Evolutionary conservation across 1,140 invertebrate genomes (phyloP).

Genomic region (Drosophila teissieri): DNA sequence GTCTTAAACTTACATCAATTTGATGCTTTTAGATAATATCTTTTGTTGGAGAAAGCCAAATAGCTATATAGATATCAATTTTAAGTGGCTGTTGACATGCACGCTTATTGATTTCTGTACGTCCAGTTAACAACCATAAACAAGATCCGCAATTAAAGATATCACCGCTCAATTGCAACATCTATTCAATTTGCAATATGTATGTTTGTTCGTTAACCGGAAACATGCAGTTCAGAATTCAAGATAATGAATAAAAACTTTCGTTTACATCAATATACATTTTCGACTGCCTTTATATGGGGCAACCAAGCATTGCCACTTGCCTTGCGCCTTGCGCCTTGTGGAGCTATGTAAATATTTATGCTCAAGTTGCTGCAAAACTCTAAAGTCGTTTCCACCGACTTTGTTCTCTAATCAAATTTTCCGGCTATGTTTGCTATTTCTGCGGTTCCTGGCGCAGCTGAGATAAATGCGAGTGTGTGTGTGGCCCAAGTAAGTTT

Average conservation of each 20-base stretch:
- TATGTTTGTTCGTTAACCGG: neutral
- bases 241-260: neutral
- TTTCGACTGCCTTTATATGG: neutral
- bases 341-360: conserved; percentile 35
- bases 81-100: too few species aligned
- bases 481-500: conserved; percentile 58
- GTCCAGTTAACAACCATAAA: neutral
- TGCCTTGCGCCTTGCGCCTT: conserved; percentile 9
- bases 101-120: neutral
- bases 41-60: neutral
- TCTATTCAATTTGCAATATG: neutral
- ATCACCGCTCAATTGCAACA: neutral
- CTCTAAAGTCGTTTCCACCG: conserved; percentile 53
- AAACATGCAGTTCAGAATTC: neutral
- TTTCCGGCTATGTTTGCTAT: conserved; percentile 69
- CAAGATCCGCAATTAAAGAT: neutral
- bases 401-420: conserved; percentile 66
- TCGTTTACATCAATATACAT: conserved; percentile 8
- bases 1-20: too few species aligned
- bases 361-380: conserved; percentile 28
- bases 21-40: neutral
- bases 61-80: too few species aligned
- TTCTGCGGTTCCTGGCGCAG: conserved; percentile 33
- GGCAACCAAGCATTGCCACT: conserved; percentile 2
- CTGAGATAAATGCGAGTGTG: conserved; percentile 10